phyloP scores from a whole-genome alignment of 2,888 invertebrate species.

The Vannuccia rotundouncinata region DNA sequence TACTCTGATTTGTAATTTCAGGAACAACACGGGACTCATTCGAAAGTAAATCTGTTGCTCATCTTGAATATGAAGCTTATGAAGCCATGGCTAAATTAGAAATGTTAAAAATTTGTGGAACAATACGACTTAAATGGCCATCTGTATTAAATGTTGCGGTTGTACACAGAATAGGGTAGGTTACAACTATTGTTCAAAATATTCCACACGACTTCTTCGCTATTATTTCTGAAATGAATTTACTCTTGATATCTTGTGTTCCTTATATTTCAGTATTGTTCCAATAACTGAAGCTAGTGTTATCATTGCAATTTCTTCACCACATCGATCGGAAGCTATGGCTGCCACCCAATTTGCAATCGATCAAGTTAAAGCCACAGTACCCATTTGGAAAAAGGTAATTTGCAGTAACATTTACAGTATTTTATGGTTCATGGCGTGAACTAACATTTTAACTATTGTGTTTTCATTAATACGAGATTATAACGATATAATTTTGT shows the following conservation, averaged over 20 bases:
- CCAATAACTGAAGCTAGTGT: constrained; percentile 79
- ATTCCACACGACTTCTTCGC: no score
- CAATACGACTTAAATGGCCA: constrained; percentile 68
- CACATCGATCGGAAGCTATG: constrained; percentile 74
- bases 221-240: no score
- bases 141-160: constrained; percentile 73
- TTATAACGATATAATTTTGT: no score
- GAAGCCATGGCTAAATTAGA: constrained; percentile 80
- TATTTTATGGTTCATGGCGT: no score
- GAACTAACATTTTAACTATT: no score
- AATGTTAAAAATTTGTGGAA: constrained; percentile 69
- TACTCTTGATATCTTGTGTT: no score
- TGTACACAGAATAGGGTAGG: constrained; percentile 66
- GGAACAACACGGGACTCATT: constrained; percentile 56
- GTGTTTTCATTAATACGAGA: no score
- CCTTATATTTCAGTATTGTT: constrained; percentile 59
- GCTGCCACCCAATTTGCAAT: constrained; percentile 76
- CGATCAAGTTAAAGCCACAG: constrained; percentile 73
- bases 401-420: no score
- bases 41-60: constrained; percentile 65
- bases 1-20: constrained; percentile 40
- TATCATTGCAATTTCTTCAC: constrained; percentile 78
- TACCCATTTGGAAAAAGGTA: constrained; percentile 88
- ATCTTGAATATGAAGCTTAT: constrained; percentile 85
- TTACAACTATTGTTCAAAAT: neutral